Evolutionary conservation across 2,888 invertebrate species (phyloP).

Genomic region (Trypoxylon attenuatum): DNA sequence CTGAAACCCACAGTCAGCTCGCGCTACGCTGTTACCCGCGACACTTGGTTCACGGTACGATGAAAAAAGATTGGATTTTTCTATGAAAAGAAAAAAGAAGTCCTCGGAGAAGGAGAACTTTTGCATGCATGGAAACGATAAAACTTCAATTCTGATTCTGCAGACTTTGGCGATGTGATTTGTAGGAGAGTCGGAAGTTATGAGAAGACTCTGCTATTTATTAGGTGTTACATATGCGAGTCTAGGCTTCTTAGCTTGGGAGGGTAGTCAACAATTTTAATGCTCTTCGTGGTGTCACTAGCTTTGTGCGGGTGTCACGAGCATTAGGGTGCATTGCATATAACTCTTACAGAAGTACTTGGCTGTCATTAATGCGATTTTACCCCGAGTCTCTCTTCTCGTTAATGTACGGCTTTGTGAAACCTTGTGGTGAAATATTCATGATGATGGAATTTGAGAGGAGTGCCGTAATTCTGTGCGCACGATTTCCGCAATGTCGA

Average conservation of each 20-base stretch:
- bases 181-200: not conserved
- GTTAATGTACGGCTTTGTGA: conserved; percentile 20
- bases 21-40: conserved; percentile 13
- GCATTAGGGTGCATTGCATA: not conserved
- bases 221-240: not conserved
- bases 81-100: not conserved
- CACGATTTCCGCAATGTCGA: conserved; percentile 47
- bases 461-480: conserved; percentile 44
- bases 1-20: conserved; percentile 55
- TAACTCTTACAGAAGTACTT: not conserved
- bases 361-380: not conserved
- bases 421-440: conserved; percentile 48
- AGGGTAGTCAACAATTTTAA: not conserved
- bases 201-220: not conserved
- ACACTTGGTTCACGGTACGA: not conserved
- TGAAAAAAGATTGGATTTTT: conserved; percentile 3
- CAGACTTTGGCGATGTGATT: too few relatives aligned
- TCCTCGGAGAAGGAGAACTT: not conserved
- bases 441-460: conserved; percentile 42
- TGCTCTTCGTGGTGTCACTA: not conserved
- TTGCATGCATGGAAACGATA: not conserved
- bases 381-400: conserved; percentile 13
- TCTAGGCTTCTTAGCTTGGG: not conserved
- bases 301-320: not conserved
- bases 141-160: not conserved